Evolutionary conservation across 2,113 vertebrate species (phyloP).

Genomic region (Scomber japonicus): DNA sequence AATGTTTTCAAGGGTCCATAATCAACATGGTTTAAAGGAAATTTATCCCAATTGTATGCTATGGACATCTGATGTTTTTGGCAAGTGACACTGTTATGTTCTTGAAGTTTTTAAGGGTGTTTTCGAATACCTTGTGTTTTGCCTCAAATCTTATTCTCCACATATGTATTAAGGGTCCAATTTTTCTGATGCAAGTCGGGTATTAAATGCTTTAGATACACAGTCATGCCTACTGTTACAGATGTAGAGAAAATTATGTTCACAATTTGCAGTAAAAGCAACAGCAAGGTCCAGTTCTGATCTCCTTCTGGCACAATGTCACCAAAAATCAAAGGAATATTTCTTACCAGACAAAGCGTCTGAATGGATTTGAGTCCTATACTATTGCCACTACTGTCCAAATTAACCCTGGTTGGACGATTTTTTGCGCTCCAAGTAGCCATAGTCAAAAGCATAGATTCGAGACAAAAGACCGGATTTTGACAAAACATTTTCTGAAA

Average conservation of each 20-base stretch:
- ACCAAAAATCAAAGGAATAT: slow-evolving; percentile 56
- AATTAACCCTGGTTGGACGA: slow-evolving; percentile 40
- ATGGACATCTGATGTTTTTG: no score
- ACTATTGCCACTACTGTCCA: slow-evolving; percentile 42
- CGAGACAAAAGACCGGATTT: slow-evolving; percentile 19
- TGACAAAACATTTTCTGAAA: slow-evolving; percentile 28
- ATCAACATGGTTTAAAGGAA: no score
- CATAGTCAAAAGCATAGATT: slow-evolving; percentile 56
- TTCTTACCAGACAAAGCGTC: slow-evolving; percentile 44
- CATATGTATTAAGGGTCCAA: no score
- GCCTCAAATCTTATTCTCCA: no score
- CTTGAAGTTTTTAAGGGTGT: no score
- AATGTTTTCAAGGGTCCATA: no score
- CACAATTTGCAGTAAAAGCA: slow-evolving; percentile 49
- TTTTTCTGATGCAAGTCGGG: no score
- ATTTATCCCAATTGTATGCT: no score
- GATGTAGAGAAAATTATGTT: slow-evolving; percentile 40
- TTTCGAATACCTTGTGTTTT: no score
- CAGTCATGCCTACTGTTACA: slow-evolving; percentile 47
- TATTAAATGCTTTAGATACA: slow-evolving; percentile 47
- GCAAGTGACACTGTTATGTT: no score
- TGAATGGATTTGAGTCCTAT: slow-evolving; percentile 53
- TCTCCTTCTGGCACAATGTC: slow-evolving; percentile 53
- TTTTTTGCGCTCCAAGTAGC: slow-evolving; percentile 48
- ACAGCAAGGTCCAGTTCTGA: slow-evolving; percentile 37